Conservation (phyloP, 2,113 vertebrate genomes). For the Ceuthmochares aereus region DNA sequence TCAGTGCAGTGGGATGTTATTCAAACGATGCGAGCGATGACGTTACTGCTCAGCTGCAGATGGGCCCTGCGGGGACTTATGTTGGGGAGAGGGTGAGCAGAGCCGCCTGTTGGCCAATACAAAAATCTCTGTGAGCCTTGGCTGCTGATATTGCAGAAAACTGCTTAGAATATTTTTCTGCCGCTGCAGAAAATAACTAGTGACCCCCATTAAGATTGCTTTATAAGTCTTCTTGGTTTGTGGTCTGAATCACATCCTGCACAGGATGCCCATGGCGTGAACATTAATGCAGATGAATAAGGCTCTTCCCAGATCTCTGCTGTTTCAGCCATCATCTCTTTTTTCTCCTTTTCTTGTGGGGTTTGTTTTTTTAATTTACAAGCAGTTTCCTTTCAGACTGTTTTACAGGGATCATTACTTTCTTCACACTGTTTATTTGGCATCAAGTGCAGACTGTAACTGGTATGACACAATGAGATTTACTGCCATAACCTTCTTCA, state of each 20-base stretch:
- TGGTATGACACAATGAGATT: not conserved
- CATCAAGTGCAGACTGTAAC: not conserved
- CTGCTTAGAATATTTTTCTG: no score
- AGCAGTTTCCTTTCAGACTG: not conserved
- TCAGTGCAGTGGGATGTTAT: not conserved
- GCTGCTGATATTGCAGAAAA: accelerated
- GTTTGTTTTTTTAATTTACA: not conserved
- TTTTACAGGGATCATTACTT: not conserved
- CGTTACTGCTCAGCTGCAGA: not conserved
- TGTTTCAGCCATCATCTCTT: not conserved
- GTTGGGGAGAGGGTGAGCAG: not conserved
- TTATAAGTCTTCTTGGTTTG: not conserved
- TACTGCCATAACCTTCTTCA: not conserved
- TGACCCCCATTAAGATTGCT: not conserved
- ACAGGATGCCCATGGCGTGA: not conserved
- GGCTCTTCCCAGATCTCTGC: not conserved
- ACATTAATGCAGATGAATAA: not conserved
- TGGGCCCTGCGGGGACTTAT: not conserved
- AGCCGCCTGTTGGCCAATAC: not conserved
- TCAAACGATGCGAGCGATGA: not conserved
- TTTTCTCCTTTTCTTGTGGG: not conserved
- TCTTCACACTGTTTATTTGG: not conserved
- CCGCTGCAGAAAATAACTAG: not conserved
- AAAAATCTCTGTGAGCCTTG: not conserved
- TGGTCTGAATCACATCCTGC: not conserved